A percentile compares a stretch with the other conserved stretches of the same genome.
Conservation (phyloP, 2,113 vertebrate genomes). For the Passer montanus region DNA sequence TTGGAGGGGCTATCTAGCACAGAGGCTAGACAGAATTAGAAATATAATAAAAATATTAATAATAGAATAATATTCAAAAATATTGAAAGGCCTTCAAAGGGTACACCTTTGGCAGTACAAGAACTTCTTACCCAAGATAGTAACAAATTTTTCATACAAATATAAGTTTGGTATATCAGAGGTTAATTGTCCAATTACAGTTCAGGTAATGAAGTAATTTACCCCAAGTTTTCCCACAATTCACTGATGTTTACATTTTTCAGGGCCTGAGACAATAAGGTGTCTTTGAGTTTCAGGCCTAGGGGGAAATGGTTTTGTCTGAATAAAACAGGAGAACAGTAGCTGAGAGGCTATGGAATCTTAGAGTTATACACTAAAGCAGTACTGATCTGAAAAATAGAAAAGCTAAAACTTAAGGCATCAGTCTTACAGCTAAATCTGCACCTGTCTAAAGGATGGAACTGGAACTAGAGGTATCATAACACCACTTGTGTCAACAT, state of each 20-base stretch:
- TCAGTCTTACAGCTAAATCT: background rate
- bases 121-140: accelerated
- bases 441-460: background rate
- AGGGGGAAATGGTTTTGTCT: background rate
- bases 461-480: background rate
- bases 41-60: background rate
- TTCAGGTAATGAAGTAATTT: background rate
- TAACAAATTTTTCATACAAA: accelerated
- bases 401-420: background rate
- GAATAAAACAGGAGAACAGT: background rate
- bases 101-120: background rate
- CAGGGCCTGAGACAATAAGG: background rate
- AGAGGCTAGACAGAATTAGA: background rate
- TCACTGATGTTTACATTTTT: background rate
- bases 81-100: background rate
- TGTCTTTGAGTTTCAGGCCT: background rate
- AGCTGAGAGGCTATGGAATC: background rate
- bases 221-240: background rate
- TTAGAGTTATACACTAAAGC: background rate
- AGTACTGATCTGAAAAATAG: background rate
- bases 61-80: background rate
- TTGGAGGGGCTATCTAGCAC: background rate
- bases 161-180: background rate
- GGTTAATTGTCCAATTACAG: background rate
- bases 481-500: background rate